A percentile compares a stretch with the other conserved stretches of the same genome.
Evolutionary conservation across 1,140 invertebrate species (phyloP).

Genomic region (Tetranychus urticae): DNA sequence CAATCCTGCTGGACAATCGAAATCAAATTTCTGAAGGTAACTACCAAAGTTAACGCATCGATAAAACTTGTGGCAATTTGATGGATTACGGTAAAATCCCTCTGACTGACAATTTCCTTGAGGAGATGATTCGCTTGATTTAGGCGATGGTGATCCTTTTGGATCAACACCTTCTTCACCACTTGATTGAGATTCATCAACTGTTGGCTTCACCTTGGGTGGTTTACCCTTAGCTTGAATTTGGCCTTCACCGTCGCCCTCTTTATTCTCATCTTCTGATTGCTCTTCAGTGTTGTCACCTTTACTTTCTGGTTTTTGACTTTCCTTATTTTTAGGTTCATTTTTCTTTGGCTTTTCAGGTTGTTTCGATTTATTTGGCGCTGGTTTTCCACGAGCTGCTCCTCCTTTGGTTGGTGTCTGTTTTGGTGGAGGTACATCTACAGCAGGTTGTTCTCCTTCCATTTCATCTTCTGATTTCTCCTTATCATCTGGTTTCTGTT

Average conservation of each 20-base stretch:
- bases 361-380: neutral
- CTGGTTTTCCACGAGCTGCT: neutral
- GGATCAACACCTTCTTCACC: neutral
- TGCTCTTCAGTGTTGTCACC: neutral
- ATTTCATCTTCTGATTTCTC: neutral
- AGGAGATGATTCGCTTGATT: neutral
- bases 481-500: neutral
- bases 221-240: neutral
- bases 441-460: neutral
- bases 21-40: slow-evolving; percentile 17
- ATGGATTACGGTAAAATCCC: slow-evolving; percentile 37
- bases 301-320: neutral
- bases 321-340: neutral
- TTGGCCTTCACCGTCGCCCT: neutral
- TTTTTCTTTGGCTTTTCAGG: neutral
- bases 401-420: neutral
- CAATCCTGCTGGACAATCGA: slow-evolving; percentile 16
- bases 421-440: neutral
- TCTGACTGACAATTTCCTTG: slow-evolving; percentile 25
- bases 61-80: slow-evolving; percentile 27
- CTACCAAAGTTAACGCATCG: slow-evolving; percentile 32
- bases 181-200: neutral
- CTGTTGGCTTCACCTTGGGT: neutral
- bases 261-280: neutral
- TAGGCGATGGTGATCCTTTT: neutral